A percentile compares a stretch with the other conserved stretches of the same genome.
Evolutionary conservation across 2,113 vertebrate species (phyloP).

Genomic region (Bubalus kerabau): DNA sequence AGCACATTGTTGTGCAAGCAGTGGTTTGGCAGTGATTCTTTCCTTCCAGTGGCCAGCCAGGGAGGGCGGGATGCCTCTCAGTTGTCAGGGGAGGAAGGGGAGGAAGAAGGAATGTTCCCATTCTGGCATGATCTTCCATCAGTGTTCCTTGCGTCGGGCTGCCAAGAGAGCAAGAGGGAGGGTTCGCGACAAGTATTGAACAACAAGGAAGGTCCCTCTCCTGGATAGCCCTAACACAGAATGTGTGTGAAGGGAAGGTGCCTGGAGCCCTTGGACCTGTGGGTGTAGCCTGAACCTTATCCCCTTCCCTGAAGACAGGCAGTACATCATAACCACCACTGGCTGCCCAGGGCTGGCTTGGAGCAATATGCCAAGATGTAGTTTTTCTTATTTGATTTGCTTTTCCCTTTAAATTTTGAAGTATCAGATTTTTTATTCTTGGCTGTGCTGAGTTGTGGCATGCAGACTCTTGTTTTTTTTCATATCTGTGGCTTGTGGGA

Average conservation of each 20-base stretch:
- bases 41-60: background rate
- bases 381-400: background rate
- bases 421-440: background rate
- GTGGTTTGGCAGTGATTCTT: slow-evolving; percentile 7
- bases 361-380: background rate
- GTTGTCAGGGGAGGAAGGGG: background rate
- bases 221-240: background rate
- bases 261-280: background rate
- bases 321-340: background rate
- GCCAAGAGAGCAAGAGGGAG: background rate
- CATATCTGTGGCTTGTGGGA: background rate
- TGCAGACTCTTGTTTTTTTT: background rate
- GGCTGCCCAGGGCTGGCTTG: background rate
- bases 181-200: background rate
- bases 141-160: background rate
- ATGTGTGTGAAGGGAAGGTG: background rate
- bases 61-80: background rate
- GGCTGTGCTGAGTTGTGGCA: background rate
- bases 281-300: background rate
- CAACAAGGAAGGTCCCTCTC: background rate
- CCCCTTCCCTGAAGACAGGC: background rate
- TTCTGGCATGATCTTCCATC: background rate
- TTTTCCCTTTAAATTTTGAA: background rate
- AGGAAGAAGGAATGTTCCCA: background rate
- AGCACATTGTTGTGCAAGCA: background rate